Base-by-base conservation (phyloP, 2,113 vertebrate genomes). In the Oriolus oriolus region DNA sequence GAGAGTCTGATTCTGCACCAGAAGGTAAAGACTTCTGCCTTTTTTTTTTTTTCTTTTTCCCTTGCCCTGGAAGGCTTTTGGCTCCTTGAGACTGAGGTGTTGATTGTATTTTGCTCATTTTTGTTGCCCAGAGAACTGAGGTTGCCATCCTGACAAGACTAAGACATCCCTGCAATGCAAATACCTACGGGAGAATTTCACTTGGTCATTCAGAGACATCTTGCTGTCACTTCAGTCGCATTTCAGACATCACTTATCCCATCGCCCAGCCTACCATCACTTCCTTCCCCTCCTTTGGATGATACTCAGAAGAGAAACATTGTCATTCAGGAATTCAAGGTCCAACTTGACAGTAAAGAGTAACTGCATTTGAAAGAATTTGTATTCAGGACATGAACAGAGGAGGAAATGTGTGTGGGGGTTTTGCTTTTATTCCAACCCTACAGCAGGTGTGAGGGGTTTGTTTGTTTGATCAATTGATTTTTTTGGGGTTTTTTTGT, bases 381-480 rank as follows among this genome's bases (percentile, higher is more conserved):
- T 65, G 30, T 31, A 12, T 73, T 88, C 30, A 30, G 56, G 95
- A 96, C 79, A 77, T 84, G 95, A 95, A 87, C 26, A 91, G 75
- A 52, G 30, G 65, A 75, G 54, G 9, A 84, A 84, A 75, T 63
- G 22, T n/a, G 8, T 44, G 19, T 33, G 44, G 9, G 52, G 4
- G 30, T 60, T 90, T 96, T 79, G 26, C 54, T 94, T 97, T 92
- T 89, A 74, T 96, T 95, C 60, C 23, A 82, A 84, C 96, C 22
- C 18, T 96, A 16, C 2, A 27, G 65, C 53, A 94, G 76, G 89
- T 95, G 15, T 54, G 54, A 47, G 31, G 47, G 17, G 14, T 75
- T 89, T 66, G 37, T 66, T 66, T 59, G 45, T 50, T 66, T 53
- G 39, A 37, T 45, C 2, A 4, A 1, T 61, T 83, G 47, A 27